Evolutionary conservation across 2,113 vertebrate species (phyloP), one percentile per base, ranked within the genome.

Genomic region (Eulacestoma nigropectus): DNA sequence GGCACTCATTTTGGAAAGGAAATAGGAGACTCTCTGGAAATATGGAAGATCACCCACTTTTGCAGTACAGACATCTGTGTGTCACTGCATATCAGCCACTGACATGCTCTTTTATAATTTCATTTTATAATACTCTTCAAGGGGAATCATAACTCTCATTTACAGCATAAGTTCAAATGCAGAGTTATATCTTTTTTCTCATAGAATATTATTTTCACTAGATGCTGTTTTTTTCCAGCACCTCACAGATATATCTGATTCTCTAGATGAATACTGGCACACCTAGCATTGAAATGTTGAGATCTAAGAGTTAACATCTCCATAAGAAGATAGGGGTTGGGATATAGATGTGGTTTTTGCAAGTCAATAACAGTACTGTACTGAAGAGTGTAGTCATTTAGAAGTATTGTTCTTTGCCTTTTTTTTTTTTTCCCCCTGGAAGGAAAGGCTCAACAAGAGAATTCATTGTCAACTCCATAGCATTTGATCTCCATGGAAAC

Each of bases 401-500:
- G n/a, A 92, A 33, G 39, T 50, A 77, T 37, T 84, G 30, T 68
- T 76, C 6, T 20, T n/a, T 29, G 25, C 21, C 37, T 15, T 5
- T 13, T 18, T 32, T 39, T 60, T 55, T 17, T n/a, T n/a, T n/a
- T n/a, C 9, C 22, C 35, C 14, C 29, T 53, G 37, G 62, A 74
- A 91, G 33, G 35, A 75, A 83, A 78, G 29, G n/a, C 62, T 84
- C 33, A 73, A 50, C 4, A 5, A 62, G 59, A 85, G 67, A 86
- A 88, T 91, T 87, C 59, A 56, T n/a, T 91, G 67, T 93, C 63
- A 82, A 49, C 37, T 47, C 46, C 50, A 84, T 59, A 83, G 77
- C 53, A 82, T 94, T 95, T 94, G 76, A 97, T 97, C 91, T 85
- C 97, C 85, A 97, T 95, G 94, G 97, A 96, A 97, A 97, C 93